Conservation (phyloP, 2,113 vertebrate genomes). For the Sula dactylatra region DNA sequence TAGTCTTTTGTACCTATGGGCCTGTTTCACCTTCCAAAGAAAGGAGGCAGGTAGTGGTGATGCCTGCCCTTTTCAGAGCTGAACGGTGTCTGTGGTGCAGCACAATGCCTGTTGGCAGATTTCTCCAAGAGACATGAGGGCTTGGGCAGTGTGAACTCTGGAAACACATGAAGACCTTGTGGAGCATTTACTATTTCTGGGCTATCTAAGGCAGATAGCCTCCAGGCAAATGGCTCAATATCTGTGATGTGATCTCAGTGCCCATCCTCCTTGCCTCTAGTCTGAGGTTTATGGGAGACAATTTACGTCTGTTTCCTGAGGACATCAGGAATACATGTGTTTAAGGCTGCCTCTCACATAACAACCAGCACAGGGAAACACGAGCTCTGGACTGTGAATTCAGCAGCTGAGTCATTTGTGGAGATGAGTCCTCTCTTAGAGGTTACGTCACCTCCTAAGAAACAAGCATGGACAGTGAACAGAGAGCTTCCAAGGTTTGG, state of each 20-base stretch:
- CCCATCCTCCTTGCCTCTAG: not conserved
- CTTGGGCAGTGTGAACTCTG: not conserved
- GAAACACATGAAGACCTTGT: not conserved
- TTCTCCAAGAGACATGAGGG: accelerated
- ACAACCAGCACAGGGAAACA: not conserved
- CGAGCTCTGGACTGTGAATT: not conserved
- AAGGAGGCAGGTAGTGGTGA: not conserved
- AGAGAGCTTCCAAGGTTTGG: not conserved
- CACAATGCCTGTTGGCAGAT: not conserved
- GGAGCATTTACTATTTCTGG: not conserved
- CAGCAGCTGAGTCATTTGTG: not conserved
- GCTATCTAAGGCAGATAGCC: not conserved
- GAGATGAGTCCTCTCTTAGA: not conserved
- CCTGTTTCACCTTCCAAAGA: not conserved
- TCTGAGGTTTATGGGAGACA: not conserved
- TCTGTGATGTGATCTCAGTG: not conserved
- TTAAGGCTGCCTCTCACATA: not conserved
- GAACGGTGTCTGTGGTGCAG: not conserved
- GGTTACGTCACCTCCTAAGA: not conserved
- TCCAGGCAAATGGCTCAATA: not conserved
- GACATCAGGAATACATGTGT: not conserved
- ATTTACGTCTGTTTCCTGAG: not conserved
- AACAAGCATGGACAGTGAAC: not conserved
- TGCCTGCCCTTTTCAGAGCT: not conserved
- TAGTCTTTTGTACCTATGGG: not conserved